These are phyloP conservation scores for Muschampia plurimacula DNA, from an alignment of 2,888 invertebrate species.

Conservation along the genomic window DNA sequence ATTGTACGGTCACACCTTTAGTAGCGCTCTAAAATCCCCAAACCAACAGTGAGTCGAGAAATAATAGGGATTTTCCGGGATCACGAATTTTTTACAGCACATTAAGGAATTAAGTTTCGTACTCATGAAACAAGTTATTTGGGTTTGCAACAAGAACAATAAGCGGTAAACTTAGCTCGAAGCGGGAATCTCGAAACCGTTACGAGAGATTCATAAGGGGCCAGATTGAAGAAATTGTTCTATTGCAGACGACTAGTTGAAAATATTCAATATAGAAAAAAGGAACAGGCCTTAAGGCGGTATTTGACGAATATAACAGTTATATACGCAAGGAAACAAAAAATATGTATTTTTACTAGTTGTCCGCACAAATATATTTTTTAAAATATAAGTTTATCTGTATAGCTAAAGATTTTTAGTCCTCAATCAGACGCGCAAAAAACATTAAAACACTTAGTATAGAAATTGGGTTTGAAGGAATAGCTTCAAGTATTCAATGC, in stretches of 20 bases:
- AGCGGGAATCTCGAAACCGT: constrained; percentile 37
- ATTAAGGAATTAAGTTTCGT: constrained; percentile 28
- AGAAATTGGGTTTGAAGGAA: constrained; percentile 10
- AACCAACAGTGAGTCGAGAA: neutral
- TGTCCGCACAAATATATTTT: too few species aligned
- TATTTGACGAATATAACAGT: too few species aligned
- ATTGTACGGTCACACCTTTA: too few species aligned
- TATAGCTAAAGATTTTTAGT: neutral
- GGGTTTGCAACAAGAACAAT: constrained; percentile 46
- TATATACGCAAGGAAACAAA: too few species aligned
- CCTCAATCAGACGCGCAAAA: neutral
- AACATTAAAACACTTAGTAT: neutral
- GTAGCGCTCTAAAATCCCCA: too few species aligned
- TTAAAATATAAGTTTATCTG: neutral
- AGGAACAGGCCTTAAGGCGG: too few species aligned
- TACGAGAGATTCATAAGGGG: constrained; percentile 20
- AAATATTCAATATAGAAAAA: too few species aligned
- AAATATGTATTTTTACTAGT: too few species aligned
- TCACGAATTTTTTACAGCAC: constrained; percentile 19
- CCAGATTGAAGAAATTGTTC: constrained; percentile 5
- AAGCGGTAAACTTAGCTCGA: constrained; percentile 40
- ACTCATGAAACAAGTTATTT: constrained; percentile 40
- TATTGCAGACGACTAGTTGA: neutral
- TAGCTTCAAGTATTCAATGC: constrained; percentile 31
- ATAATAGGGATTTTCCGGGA: neutral